These are phyloP conservation scores for Psophia crepitans DNA, from an alignment of 2,113 vertebrate species.

Conservation along the genomic window DNA sequence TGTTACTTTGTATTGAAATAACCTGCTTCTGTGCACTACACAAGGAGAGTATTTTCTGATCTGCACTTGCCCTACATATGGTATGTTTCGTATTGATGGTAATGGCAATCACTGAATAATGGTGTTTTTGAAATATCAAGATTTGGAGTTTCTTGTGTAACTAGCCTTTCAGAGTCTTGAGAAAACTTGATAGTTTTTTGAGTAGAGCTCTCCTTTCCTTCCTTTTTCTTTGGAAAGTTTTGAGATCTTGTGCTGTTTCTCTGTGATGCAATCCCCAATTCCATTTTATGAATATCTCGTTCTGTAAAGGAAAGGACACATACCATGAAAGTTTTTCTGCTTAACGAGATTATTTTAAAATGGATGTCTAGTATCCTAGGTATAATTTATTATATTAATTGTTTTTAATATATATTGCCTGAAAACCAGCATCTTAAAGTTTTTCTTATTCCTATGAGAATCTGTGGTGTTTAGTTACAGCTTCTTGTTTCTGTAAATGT, in stretches of 20 bases:
- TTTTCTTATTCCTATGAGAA: not conserved
- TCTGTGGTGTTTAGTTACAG: not conserved
- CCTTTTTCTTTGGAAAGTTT: not conserved
- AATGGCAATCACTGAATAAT: not conserved
- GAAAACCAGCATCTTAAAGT: not conserved
- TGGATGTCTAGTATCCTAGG: not conserved
- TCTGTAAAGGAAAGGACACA: not conserved
- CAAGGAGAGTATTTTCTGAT: not conserved
- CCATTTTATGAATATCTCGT: not conserved
- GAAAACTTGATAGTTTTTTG: not conserved
- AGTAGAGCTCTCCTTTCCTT: not conserved
- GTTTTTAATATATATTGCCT: not conserved
- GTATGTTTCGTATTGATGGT: not conserved
- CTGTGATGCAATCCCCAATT: not conserved
- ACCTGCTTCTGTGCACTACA: not conserved
- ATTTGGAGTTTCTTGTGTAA: not conserved
- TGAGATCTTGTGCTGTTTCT: not conserved
- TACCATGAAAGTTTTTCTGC: not conserved
- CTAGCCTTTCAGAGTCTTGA: not conserved
- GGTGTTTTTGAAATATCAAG: not conserved
- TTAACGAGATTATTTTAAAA: not conserved
- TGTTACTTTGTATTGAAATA: not conserved
- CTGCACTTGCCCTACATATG: not conserved
- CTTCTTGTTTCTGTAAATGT: not conserved
- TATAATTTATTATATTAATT: not conserved